Evolutionary conservation across 2,888 invertebrate species (phyloP).

Genomic region (Philereme vetulata): DNA sequence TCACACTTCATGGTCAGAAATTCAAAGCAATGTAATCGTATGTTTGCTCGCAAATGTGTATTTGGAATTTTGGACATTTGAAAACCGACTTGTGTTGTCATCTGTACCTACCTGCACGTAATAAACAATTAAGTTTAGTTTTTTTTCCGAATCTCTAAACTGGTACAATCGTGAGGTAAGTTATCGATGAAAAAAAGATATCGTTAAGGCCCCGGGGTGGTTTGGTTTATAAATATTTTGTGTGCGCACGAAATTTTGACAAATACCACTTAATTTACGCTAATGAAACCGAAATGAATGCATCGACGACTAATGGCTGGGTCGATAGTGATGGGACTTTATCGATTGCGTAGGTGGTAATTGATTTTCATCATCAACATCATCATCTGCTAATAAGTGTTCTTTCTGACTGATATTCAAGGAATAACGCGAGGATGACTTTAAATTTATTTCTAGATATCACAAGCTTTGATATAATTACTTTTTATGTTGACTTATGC

Average conservation of each 20-base stretch:
- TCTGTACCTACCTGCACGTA: constrained; percentile 43
- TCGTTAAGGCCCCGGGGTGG: constrained; percentile 59
- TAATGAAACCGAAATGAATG: constrained; percentile 79
- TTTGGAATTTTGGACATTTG: background rate
- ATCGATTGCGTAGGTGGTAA: constrained; percentile 42
- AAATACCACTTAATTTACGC: constrained; percentile 82
- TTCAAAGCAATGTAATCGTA: background rate
- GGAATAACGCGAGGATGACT: background rate
- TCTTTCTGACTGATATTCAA: background rate
- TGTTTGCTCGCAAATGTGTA: background rate
- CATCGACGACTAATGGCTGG: constrained; percentile 64
- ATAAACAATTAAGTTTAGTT: constrained; percentile 51
- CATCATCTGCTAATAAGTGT: constrained; percentile 13
- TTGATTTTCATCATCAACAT: constrained; percentile 19
- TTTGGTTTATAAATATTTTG: constrained; percentile 76
- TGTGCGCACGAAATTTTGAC: constrained; percentile 73
- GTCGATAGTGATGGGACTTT: constrained; percentile 53
- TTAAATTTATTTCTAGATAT: too few relatives aligned
- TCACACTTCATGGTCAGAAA: background rate
- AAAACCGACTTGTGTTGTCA: constrained; percentile 4
- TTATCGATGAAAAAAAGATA: constrained; percentile 54
- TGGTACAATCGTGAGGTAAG: constrained; percentile 55
- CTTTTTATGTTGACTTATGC: background rate
- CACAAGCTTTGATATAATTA: too few relatives aligned
- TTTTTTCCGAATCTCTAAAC: constrained; percentile 50